Base-by-base conservation (phyloP, 2,888 invertebrate genomes). In the Nudaria mundana region DNA sequence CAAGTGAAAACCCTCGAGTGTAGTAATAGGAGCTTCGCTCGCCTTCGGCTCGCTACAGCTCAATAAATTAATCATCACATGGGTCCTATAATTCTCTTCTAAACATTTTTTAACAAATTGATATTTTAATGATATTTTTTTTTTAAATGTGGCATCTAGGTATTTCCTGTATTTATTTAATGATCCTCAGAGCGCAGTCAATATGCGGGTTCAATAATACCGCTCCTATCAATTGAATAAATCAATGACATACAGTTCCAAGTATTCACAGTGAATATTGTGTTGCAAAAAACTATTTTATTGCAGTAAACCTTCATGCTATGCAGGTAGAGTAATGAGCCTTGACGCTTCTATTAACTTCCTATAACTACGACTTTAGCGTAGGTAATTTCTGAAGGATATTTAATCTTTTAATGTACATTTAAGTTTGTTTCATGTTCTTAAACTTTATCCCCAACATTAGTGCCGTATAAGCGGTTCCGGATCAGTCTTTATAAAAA, bases 231-330 rank as follows among this genome's bases (percentile, higher is more conserved):
- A n/a, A n/a, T n/a, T n/a, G n/a, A n/a, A n/a, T n/a, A n/a, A n/a
- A n/a, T 20, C 20, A 20, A 2, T 20, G 20, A 20, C 8, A 20
- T 7, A 20, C 20, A 20, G 7, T 8, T 20, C 7, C 20, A 20
- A 7, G 5, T 7, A 23, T 7, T 23, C 15, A 23, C 7, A 14
- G 8, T 23, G 3, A 1, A n/a, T 8, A 23, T 8, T n/a, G n/a
- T 20, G 12, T 8, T 13, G 24, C 12, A 8, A 25, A 25, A 24
- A 15, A n/a, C n/a, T 7, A 23, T 14, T 32, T 12, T 25, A 18
- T 34, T 34, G 4, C 8, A 34, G 15, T 3, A 3, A 11, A 16
- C 24, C 24, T 34, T 34, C 33, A 34, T 18, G 33, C 33, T 33
- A 12, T 10, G 11, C 11, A 25, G 11, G 33, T 18, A 5, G 11